Evolutionary conservation across 2,797 vertebrate species (phyloP).

Genomic region (Acomys russatus): DNA sequence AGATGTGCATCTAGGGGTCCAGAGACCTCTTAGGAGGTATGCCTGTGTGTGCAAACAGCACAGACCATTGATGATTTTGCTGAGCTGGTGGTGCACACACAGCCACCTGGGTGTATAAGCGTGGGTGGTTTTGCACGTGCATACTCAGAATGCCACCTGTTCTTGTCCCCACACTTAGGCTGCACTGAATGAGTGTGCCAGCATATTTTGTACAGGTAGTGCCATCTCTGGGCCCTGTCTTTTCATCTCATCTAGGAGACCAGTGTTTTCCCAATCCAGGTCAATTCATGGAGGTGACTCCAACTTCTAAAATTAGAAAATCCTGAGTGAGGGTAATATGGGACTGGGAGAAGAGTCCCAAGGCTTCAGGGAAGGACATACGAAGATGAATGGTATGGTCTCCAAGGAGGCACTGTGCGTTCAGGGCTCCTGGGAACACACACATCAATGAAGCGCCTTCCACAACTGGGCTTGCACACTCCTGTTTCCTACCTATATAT

Average conservation of each 20-base stretch:
- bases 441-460: not conserved
- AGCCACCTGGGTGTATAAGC: not conserved
- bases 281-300: not conserved
- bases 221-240: not conserved
- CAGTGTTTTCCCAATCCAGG: not conserved
- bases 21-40: not conserved
- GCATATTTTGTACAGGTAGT: not conserved
- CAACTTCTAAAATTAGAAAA: not conserved
- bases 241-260: not conserved
- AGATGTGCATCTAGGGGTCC: not conserved
- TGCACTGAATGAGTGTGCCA: not conserved
- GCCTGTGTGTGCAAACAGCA: not conserved
- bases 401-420: not conserved
- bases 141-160: not conserved
- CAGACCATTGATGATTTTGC: not conserved
- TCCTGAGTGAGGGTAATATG: not conserved
- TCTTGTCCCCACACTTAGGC: not conserved
- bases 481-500: not conserved
- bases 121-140: not conserved
- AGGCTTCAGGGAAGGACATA: not conserved
- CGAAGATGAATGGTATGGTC: not conserved
- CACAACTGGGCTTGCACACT: not conserved
- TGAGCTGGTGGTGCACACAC: not conserved
- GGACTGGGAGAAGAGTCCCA: not conserved
- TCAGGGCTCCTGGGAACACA: not conserved